Conservation (phyloP, 2,797 vertebrate genomes). For the Odontamblyopus rebecca region DNA sequence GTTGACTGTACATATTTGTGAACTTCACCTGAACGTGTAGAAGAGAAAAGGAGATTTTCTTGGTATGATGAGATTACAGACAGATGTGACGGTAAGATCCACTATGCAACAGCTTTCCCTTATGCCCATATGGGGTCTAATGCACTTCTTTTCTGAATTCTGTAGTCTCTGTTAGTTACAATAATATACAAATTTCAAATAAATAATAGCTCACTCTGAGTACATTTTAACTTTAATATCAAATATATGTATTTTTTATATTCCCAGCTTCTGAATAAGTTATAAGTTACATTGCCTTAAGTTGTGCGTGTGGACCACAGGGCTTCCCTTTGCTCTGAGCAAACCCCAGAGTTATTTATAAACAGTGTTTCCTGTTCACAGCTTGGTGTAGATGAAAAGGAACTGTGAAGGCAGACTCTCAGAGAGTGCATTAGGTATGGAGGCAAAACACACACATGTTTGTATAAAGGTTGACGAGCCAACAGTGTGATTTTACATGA, state of each 20-base stretch:
- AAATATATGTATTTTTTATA: constrained; percentile 5
- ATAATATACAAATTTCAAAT: not conserved
- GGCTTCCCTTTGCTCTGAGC: constrained; percentile 40
- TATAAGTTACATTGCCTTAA: constrained; percentile 21
- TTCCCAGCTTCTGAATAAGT: not conserved
- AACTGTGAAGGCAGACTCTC: constrained; percentile 23
- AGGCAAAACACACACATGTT: constrained; percentile 15
- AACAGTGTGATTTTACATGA: constrained; percentile 21
- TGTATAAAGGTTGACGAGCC: constrained; percentile 18
- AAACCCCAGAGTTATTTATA: constrained; percentile 75
- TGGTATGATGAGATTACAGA: constrained; percentile 58
- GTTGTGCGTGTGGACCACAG: constrained; percentile 22
- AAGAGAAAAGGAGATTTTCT: constrained; percentile 50
- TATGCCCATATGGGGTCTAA: constrained; percentile 20
- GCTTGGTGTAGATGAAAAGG: constrained; percentile 52
- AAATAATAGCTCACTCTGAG: not conserved
- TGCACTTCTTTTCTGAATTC: not conserved
- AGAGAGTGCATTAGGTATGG: constrained; percentile 9
- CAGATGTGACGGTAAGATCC: constrained; percentile 58
- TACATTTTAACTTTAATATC: not conserved
- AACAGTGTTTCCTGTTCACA: constrained; percentile 73
- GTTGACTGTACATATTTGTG: constrained; percentile 38
- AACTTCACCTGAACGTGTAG: constrained; percentile 49
- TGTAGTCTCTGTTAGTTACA: too few relatives aligned
- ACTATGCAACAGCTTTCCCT: constrained; percentile 39